These are phyloP conservation scores for Platyrinchus mystaceus DNA, from an alignment of 2,797 vertebrate genomes.

Conservation along the genomic window DNA sequence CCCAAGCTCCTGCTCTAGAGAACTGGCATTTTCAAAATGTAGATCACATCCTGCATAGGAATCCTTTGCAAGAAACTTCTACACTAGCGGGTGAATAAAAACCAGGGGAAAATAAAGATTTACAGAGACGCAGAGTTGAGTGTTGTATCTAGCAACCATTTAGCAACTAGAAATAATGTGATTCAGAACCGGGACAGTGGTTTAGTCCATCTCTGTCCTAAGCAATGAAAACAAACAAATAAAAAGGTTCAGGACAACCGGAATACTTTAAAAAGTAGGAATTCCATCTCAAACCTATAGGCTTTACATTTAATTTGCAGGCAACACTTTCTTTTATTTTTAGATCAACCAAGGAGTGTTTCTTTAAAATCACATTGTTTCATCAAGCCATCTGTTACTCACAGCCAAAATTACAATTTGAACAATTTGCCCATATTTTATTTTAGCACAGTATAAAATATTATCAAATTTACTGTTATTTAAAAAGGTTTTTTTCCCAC, in stretches of 20 bases:
- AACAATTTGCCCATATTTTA: conserved; percentile 18
- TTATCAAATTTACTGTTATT: background rate
- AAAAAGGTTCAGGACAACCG: background rate
- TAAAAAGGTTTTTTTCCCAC: background rate
- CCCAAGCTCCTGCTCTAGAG: background rate
- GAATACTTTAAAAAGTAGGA: background rate
- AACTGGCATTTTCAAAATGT: background rate
- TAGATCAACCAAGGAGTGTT: background rate
- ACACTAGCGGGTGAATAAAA: background rate
- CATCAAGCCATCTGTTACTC: conserved; percentile 24
- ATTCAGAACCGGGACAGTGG: background rate
- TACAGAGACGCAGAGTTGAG: background rate
- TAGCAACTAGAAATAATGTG: background rate
- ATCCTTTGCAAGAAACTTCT: background rate
- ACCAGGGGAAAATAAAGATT: background rate
- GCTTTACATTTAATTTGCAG: background rate
- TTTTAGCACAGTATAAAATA: conserved; percentile 8
- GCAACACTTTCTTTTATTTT: background rate
- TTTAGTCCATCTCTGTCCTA: background rate
- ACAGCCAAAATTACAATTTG: background rate
- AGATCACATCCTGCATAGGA: background rate
- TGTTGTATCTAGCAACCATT: background rate
- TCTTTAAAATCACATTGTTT: conserved; percentile 25
- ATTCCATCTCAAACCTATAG: background rate
- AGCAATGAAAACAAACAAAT: background rate